Base-by-base conservation (phyloP, 2,113 vertebrate species). In the Bos indicus region DNA sequence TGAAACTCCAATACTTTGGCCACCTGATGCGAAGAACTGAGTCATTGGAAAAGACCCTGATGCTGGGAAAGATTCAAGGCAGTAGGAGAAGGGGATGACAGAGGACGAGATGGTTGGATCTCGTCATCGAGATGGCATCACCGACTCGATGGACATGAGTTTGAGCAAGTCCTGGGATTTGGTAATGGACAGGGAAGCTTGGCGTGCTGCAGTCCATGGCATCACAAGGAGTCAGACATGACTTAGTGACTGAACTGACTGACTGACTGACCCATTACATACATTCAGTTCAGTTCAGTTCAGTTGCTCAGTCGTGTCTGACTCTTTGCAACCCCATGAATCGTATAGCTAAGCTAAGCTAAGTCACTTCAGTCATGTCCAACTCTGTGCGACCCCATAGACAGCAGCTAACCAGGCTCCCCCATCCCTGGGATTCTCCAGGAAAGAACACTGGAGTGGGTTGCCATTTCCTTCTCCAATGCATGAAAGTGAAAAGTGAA, bases 331-430 rank as follows among this genome's bases (percentile, higher is more conserved):
- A 46, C 43, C 43, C 43, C 43, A 46, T 46, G 43, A 46, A 46
- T 46, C 43, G 43, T 46, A 46, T 46, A 46, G 43, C 43, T 46
- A 46, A 46, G 43, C 43, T 46, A 46, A 46, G 43, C 43, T 46
- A 46, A 46, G 43, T 46, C 43, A 46, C 43, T 46, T 46, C 43
- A 46, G 43, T 46, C 43, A 1, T 46, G 43, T 46, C 43, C 43
- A 6, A 46, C 43, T 46, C 6, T 46, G 43, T 46, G 43, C 0
- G 6, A 46, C 43, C 43, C 43, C 43, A 46, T 0, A 46, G 43
- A 46, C 43, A 0, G 43, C 43, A 46, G 43, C 43, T 0, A 0
- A 46, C 43, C 43, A 46, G 43, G 43, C 43, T 46, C 0, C 43
- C 43, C 6, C 43, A 0, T 46, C 43, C 43, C 43, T 46, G 43